Percentiles rank a stretch among this genome's conserved stretches.
These are phyloP conservation scores for Platygyra sinensis DNA, from an alignment of 64 coral and sea anemone species.

Conservation along the genomic window DNA sequence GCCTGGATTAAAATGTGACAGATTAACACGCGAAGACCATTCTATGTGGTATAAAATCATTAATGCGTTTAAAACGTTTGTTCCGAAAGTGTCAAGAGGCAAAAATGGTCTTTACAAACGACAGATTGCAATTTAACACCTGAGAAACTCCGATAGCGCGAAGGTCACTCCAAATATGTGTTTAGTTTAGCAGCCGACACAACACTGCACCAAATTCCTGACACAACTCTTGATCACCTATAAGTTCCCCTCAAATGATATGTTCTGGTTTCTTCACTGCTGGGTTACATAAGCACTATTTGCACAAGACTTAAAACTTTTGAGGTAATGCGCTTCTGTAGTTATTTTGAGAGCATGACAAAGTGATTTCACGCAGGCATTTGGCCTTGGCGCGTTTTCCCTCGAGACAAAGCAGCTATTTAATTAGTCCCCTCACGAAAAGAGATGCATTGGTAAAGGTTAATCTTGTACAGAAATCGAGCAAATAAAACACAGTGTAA, in stretches of 20 bases:
- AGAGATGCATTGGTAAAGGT: neutral
- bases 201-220: neutral
- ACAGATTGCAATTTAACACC: neutral
- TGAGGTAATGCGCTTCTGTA: neutral
- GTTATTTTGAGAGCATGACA: constrained; percentile 48
- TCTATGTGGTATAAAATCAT: neutral
- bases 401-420: neutral
- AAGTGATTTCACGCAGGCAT: constrained; percentile 9
- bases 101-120: neutral
- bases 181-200: neutral
- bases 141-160: neutral
- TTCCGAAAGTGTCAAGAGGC: neutral
- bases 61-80: neutral
- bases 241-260: neutral
- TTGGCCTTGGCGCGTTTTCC: neutral
- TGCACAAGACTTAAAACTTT: neutral
- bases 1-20: neutral
- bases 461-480: neutral
- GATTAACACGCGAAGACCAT: neutral
- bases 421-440: neutral
- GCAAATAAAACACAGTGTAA: neutral
- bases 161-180: neutral
- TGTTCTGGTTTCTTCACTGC: neutral
- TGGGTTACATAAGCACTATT: neutral
- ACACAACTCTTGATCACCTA: neutral